Base-by-base conservation (phyloP, 2,797 vertebrate genomes). In the Aeoliscus strigatus region DNA sequence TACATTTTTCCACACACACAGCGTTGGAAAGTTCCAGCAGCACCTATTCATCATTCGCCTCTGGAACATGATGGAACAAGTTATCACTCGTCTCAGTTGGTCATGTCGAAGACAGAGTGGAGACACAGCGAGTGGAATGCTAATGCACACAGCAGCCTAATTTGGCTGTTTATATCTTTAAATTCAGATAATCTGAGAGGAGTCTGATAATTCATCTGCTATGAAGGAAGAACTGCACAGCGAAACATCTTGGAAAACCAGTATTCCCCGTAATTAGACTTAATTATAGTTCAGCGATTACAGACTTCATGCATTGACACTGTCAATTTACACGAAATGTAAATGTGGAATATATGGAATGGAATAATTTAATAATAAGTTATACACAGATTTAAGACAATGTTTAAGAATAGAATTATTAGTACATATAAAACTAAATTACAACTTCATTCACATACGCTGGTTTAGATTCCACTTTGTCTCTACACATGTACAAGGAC, bases 101-200 rank as follows among this genome's bases (percentile, higher is more conserved):
- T 40, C 49, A 23, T 43, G 65, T 40, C 28, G 65, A 29, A 73
- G 62, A 56, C 39, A 73, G 66, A 55, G 24, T 31, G 21, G 27
- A 24, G 35, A 57, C 53, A 31, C 44, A 30, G 54, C 24, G 47
- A 41, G 30, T 54, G 25, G 37, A 57, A 56, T 60, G 24, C 39
- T 18, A 36, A 49, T 36, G 40, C 54, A 63, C 55, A 51, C 58
- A 37, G 50, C 33, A 45, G 51, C 66, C 57, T 60, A 56, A 78
- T 77, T 65, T 57, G 46, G 60, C 67, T 60, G 48, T 66, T 77
- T 68, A 45, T 58, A 66, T 75, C 67, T 61, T 79, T 80, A 60
- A 58, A 67, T 43, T 42, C 71, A 66, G 51, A 79, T 67, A 70
- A 69, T 57, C 35, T 44, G 29, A 76, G 68, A 29, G 18, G 18